Conservation (phyloP, 1,140 invertebrate genomes). For the Adelges cooleyi region DNA sequence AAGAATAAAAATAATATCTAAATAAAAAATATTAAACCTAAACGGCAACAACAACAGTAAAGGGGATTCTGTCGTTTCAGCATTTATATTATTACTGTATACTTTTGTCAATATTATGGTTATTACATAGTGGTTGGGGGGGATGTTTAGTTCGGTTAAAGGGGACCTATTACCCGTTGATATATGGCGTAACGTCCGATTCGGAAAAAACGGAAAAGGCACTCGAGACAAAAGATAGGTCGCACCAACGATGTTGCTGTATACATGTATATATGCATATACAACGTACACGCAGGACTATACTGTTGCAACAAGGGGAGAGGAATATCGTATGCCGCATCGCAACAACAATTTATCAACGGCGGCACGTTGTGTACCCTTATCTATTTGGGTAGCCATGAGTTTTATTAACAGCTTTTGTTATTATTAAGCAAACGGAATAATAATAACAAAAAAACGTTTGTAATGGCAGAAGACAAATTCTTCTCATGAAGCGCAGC, state of each 20-base stretch:
- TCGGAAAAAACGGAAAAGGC: not conserved
- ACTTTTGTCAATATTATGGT: too few relatives aligned
- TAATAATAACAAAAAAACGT: not conserved
- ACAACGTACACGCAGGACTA: not conserved
- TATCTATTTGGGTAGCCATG: not conserved
- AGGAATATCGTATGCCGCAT: not conserved
- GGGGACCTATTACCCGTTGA: not conserved
- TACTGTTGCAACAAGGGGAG: not conserved
- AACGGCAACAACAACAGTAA: too few relatives aligned
- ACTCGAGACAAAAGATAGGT: not conserved
- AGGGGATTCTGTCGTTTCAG: too few relatives aligned
- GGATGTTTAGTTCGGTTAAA: not conserved
- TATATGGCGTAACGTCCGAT: not conserved
- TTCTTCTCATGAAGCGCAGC: not conserved
- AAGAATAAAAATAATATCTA: too few relatives aligned
- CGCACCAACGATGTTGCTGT: too few relatives aligned
- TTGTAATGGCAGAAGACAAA: not conserved
- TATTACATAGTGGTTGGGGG: too few relatives aligned
- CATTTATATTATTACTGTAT: too few relatives aligned
- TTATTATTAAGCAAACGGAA: not conserved
- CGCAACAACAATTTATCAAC: slow-evolving; percentile 13
- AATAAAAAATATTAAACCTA: too few relatives aligned
- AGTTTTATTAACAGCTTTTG: slow-evolving; percentile 7
- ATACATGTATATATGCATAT: not conserved
- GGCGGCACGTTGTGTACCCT: not conserved